phyloP scores from a whole-genome alignment of 2,888 invertebrate species.

The Drosophila yooni region DNA sequence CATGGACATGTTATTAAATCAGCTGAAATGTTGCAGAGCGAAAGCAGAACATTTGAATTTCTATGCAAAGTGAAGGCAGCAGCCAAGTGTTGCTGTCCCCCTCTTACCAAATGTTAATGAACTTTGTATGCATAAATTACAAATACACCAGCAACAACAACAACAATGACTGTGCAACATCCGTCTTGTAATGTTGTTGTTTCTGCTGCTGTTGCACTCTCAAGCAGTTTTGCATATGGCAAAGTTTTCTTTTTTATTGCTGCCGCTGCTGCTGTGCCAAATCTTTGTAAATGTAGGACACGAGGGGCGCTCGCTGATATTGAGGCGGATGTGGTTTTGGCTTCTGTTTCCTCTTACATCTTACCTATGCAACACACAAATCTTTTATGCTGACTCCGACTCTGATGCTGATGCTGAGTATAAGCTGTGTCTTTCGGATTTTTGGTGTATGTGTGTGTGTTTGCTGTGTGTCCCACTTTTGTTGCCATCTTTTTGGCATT shows the following conservation, averaged over 20 bases:
- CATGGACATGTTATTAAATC: constrained; percentile 50
- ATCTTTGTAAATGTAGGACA: constrained; percentile 49
- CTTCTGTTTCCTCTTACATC: constrained; percentile 48
- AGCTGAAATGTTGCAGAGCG: constrained; percentile 59
- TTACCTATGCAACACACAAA: constrained; percentile 44
- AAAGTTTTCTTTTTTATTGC: constrained; percentile 47
- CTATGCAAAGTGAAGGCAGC: constrained; percentile 39
- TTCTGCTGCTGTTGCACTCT: constrained; percentile 46
- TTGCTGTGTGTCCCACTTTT: constrained; percentile 39
- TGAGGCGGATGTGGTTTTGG: constrained; percentile 53
- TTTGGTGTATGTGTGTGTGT: constrained; percentile 11
- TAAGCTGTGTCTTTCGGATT: constrained; percentile 9
- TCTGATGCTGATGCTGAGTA: background rate
- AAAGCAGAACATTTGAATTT: constrained; percentile 71
- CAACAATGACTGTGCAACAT: constrained; percentile 44
- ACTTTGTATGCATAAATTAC: constrained; percentile 62
- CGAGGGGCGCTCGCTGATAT: constrained; percentile 48
- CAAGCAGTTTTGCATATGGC: constrained; percentile 55
- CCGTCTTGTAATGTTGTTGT: constrained; percentile 46
- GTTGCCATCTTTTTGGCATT: constrained; percentile 29
- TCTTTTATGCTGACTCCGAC: background rate
- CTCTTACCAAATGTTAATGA: constrained; percentile 60
- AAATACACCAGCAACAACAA: constrained; percentile 37
- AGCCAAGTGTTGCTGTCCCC: constrained; percentile 17
- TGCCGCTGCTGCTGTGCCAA: constrained; percentile 44